Evolutionary conservation across 2,797 vertebrate species (phyloP), one percentile per base, ranked within the genome.

Genomic region (Lacerta viridis): DNA sequence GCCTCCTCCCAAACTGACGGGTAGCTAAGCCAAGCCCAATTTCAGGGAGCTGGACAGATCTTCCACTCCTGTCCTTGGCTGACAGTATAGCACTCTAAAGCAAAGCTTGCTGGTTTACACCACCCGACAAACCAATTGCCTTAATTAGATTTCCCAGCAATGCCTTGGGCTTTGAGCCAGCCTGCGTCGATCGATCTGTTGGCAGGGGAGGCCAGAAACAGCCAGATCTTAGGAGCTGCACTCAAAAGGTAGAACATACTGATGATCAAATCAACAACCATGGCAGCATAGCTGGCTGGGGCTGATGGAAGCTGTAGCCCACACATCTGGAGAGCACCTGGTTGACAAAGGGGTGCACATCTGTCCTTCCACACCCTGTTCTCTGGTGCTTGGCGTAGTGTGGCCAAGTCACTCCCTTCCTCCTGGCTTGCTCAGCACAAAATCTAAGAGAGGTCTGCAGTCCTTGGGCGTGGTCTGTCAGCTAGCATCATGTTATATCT

Each of bases 81-180:
- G 75, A 33, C 81, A 11, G 27, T 6, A 64, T 64, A 64, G 61
- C 61, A 18, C 11, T 50, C 20, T 79, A 41, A 71, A 39, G 66
- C 66, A 46, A 68, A 18, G 11, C 7, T 43, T 55, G 76, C 82
- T 29, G 3, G 66, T 61, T 72, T 33, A 33, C 29, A 1, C 76
- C 4, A 36, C 76, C 64, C 66, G 80, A 27, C 50, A 84, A 72
- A 11, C 46, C 64, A 72, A 74, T 46, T 71, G 13, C 23, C 66
- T 46, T 83, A 64, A 80, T 64, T 89, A 82, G 18, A 64, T 85
- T 89, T 74, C 76, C 77, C 87, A 46, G 80, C 83, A 20, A 36
- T 50, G 82, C 39, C 5, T 46, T 59, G 61, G 76, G 50, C 76
- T 64, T 4, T 4, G 13, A 64, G 69, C 85, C 85, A 87, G 66